Evolutionary conservation across 2,113 vertebrate species (phyloP), one percentile per base, ranked within the genome.

Genomic region (Columba janthina): DNA sequence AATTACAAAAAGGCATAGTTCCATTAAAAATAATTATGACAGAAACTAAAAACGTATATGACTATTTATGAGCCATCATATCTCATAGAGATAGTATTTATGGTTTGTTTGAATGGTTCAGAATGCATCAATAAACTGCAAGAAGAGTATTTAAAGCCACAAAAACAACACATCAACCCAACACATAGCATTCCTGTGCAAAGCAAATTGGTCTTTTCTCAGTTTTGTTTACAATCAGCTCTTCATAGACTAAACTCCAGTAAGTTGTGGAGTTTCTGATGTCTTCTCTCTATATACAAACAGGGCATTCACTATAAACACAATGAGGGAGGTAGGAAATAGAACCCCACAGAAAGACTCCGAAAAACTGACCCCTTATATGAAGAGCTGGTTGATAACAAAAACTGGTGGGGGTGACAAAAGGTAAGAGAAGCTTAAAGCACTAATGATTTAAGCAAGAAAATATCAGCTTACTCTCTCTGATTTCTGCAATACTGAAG

Each of bases 201-300:
- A 96, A 97, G 50, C 86, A 95, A 95, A 97, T 90, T 95, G 81
- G 65, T 88, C 84, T 98, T 97, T 95, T 75, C 93, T 97, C 92
- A 83, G 97, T 90, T 96, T 94, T 97, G 97, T 98, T 98, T 98
- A 98, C 94, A 97, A 81, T 78, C 86, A 97, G 79, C 57, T 92
- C 80, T 94, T 96, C 91, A 96, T 95, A 98, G 97, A 98, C 97
- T 98, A 98, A 98, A 98, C 97, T 97, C 82, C 70, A 97, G 97
- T 97, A 97, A 97, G 96, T 87, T 97, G 80, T 91, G 61, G 86
- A 88, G 91, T 96, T 96, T 94, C 89, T 95, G 97, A 97, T 92
- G 89, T 89, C 72, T 57, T 76, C 65, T 84, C 18, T 83, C 1
- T 90, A 92, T 96, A 97, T 64, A 97, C 95, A 98, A 95, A 97